Base-by-base conservation (phyloP, 2,113 vertebrate species). In the Corynorhinus townsendii region DNA sequence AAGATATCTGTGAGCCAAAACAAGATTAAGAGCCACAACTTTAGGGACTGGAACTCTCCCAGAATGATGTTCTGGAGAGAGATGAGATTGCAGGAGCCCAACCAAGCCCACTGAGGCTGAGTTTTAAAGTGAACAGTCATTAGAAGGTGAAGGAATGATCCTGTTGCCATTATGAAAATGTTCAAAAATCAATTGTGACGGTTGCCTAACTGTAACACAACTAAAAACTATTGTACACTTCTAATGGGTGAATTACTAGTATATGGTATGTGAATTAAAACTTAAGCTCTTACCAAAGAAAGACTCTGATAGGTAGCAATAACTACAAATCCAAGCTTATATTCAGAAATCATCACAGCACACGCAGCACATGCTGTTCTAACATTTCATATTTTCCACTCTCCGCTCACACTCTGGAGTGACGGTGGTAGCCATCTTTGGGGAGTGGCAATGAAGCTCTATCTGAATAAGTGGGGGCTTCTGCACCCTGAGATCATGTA, bases 111-210 rank as follows among this genome's bases (percentile, higher is more conserved):
- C 0, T 47, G 28, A 49, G 75, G 40, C 49, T 91, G 77, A 92
- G 15, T 86, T 91, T 92, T 79, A 93, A 89, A 96, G 80, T 33
- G 52, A 83, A 82, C n/a, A 75, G 19, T 81, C 66, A 64, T 33
- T 59, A 47, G 71, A 52, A 33, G 45, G 38, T 20, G 26, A 82
- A 62, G 9, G 35, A 3, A 24, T 40, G 15, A 68, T 35, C 59
- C 91, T 81, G 45, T 54, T 9, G 66, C 7, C 24, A 10, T 40
- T 64, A 56, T 40, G 28, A 72, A 73, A 69, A 71, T 80, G 59
- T 80, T 62, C 22, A 38, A 54, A 38, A 83, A 54, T 47, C 45
- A 56, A 38, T 52, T 28, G 33, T 86, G 77, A 20, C 49, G 40
- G 47, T 11, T 52, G 28, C n/a, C 24, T 35, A 90, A 45, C 30